Evolutionary conservation across 2,113 vertebrate species (phyloP), one percentile per base, ranked within the genome.

Genomic region (Diadophis punctatus): DNA sequence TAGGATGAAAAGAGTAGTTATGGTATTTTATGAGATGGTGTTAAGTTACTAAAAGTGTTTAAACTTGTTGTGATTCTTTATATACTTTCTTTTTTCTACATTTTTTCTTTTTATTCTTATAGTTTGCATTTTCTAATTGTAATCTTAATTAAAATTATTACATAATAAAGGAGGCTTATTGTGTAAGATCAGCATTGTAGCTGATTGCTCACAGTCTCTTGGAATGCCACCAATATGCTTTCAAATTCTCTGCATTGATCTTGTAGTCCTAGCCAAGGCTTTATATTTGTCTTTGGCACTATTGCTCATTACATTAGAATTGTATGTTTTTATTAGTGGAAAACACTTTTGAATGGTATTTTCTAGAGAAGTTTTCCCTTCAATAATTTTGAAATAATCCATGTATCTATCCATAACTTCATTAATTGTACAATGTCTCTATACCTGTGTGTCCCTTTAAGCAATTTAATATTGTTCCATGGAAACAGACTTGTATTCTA

Each of bases 391-490:
- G 30, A 52, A 52, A 87, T 80, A 43, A 80, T 39, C 7, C 74
- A 80, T n/a, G 27, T 9, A 53, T 12, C 14, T 18, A 4, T 52
- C 27, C 51, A n/a, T 52, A 52, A 10, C 48, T 87, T 87, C 86
- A 52, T 87, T 87, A 87, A 52, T 30, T 86, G 8, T 51, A 7
- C 80, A 3, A n/a, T 11, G 5, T 93, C 80, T 58, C 86, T 74
- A 55, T 49, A 91, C 58, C 86, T 90, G 27, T 87, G 86, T 60
- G 20, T 53, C 85, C 52, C 34, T 49, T 55, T 93, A 63, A 94
- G 88, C 58, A 95, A 92, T 84, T 53, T 22, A 89, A 90, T 56
- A 49, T 1, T 91, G 89, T 3, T 52, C n/a, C 90, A 9, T 89
- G 93, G 58, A 52, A 8, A 25, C n/a, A 90, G 27, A 68, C 90